Conservation (phyloP, 2,113 vertebrate genomes). For the Saccopteryx bilineata region DNA sequence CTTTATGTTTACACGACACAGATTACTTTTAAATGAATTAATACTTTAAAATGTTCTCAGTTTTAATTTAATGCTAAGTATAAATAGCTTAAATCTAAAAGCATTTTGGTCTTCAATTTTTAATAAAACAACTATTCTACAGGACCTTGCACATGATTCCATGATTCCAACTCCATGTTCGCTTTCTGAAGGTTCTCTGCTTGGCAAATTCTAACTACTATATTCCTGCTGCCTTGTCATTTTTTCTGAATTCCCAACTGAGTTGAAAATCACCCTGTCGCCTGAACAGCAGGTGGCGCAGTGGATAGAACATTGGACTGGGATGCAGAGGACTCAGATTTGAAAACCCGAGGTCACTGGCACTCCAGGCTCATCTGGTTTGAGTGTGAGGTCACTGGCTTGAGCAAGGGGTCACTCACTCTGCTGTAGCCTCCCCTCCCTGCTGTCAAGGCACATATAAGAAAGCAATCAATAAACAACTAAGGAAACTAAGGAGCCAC, state of each 20-base stretch:
- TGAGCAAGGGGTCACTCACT: no score
- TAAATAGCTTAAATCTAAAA: background rate
- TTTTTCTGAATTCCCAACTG: background rate
- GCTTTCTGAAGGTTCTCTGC: background rate
- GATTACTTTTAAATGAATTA: background rate
- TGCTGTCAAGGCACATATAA: no score
- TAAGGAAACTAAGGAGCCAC: no score
- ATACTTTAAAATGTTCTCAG: background rate
- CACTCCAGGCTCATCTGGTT: no score
- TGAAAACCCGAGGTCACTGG: no score
- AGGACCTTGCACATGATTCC: background rate
- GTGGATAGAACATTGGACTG: no score
- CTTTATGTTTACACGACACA: background rate
- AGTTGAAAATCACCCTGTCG: background rate
- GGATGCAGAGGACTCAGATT: no score
- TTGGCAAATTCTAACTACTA: background rate
- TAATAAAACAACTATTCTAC: background rate
- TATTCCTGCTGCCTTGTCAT: background rate
- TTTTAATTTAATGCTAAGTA: slow-evolving; percentile 35
- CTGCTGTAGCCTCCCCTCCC: no score
- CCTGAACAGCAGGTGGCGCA: no score
- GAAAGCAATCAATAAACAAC: no score
- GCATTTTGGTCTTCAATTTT: background rate
- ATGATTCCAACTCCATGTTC: background rate
- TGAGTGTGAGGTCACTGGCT: no score